Percentiles rank a stretch among this genome's conserved stretches.
These are phyloP conservation scores for Corvus cornix DNA, from an alignment of 2,113 vertebrate genomes.

Conservation along the genomic window DNA sequence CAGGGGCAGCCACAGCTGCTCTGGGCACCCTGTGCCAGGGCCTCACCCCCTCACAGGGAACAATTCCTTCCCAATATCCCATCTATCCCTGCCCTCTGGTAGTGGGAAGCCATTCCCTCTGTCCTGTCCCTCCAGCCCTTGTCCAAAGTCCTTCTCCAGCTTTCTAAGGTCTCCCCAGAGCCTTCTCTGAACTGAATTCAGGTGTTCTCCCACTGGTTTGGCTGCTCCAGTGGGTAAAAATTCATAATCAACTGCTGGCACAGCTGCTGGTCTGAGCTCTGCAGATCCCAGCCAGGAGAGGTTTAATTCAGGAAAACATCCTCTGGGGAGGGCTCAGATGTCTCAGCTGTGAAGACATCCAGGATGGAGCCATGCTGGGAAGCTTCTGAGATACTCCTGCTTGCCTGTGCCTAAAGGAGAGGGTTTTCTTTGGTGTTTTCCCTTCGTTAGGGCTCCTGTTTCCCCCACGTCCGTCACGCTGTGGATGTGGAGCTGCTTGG, in stretches of 20 bases:
- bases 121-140: neutral
- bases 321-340: neutral
- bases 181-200: neutral
- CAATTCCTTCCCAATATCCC: neutral
- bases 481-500: rapidly evolving
- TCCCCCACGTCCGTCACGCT: rapidly evolving
- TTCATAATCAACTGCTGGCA: neutral
- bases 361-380: neutral
- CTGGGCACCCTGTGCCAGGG: neutral
- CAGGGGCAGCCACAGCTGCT: neutral
- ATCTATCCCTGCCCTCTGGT: neutral
- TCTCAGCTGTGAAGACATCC: neutral
- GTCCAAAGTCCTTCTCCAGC: neutral
- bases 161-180: neutral
- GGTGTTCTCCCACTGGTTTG: neutral
- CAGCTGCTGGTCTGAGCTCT: neutral
- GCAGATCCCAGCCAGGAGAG: neutral
- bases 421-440: neutral
- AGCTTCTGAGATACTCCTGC: neutral
- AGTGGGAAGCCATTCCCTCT: neutral
- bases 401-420: neutral
- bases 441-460: neutral
- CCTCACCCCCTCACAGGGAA: rapidly evolving
- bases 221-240: neutral
- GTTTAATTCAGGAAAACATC: neutral